These are phyloP conservation scores for Cottus gobio DNA, from an alignment of 2,113 vertebrate species.

Conservation along the genomic window DNA sequence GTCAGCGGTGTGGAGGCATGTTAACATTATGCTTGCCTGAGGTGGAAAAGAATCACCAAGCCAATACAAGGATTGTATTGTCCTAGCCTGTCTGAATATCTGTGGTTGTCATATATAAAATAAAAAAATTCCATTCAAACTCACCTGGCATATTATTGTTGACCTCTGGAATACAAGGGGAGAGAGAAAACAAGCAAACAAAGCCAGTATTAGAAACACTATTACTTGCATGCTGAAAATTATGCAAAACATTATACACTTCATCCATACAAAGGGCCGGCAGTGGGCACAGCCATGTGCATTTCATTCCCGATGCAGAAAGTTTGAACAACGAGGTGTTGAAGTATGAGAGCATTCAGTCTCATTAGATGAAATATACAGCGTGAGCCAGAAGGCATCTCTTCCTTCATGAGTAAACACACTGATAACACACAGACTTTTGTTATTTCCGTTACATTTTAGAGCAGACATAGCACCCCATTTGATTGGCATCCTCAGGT, in stretches of 20 bases:
- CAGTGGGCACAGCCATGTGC: conserved; percentile 70
- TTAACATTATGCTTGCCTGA: too few species aligned
- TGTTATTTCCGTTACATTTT: neutral
- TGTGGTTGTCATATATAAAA: neutral
- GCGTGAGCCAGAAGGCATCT: neutral
- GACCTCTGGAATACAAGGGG: conserved; percentile 87
- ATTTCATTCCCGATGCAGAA: conserved; percentile 62
- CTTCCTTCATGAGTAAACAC: neutral
- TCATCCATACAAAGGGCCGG: conserved; percentile 77
- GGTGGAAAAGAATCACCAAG: neutral
- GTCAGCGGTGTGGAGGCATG: too few species aligned
- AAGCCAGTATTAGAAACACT: conserved; percentile 77
- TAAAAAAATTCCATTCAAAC: conserved; percentile 66
- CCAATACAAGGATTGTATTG: neutral
- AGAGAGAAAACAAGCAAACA: conserved; percentile 72
- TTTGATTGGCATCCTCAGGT: neutral
- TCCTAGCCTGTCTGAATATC: neutral
- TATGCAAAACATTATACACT: conserved; percentile 82
- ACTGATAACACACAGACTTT: neutral
- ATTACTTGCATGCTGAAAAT: conserved; percentile 88
- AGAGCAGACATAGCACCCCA: neutral
- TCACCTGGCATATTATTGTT: conserved; percentile 93
- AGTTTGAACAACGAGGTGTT: neutral
- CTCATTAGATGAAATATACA: neutral
- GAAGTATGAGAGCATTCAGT: conserved; percentile 6